Base-by-base conservation (phyloP, 2,113 vertebrate genomes). In the Zosterops japonicus region DNA sequence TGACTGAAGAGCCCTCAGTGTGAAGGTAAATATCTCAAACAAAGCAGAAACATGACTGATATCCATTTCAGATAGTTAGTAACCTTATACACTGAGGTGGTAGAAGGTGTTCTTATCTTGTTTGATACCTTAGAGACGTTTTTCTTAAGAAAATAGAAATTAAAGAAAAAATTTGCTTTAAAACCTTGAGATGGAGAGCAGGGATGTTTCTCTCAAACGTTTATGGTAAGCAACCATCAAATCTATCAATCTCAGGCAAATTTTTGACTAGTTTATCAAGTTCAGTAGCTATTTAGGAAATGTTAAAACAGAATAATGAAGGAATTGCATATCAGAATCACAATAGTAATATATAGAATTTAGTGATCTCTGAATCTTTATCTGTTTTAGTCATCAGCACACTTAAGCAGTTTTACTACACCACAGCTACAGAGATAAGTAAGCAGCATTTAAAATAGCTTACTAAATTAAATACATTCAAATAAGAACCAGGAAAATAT, bases 181-280 rank as follows among this genome's bases (percentile, higher is more conserved):
- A 52, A 79, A 79, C 2, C 29, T 87, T 35, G 35, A 28, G 36
- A 44, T 28, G 6, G 29, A 2, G 8, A 36, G 8, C 28, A 13
- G 10, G 9, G 9, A 18, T 4, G 3, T 17, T 39, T n/a, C 8
- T 5, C 21, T 11, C 12, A 44, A 27, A 28, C 42, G 13, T 60
- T 84, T 46, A 52, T 19, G 2, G 19, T 44, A 61, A 41, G 8
- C 9, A 44, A 2, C 10, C 35, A 17, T 55, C 6, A 60, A 64
- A 33, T 20, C 5, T 71, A 3, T 53, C 15, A 53, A 8, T 1
- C 25, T 74, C 0, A 0, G 15, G 9, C 8, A 50, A 83, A 41
- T 3, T 29, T 85, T 82, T 69, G 50, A 53, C 3, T 57, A 27
- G 5, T 18, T 35, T 82, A 61, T 67, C 46, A 42, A 42, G 46